Evolutionary conservation across 2,888 invertebrate genomes (phyloP), one percentile per base, ranked within the genome.

Genomic region (Diaphora mendica): DNA sequence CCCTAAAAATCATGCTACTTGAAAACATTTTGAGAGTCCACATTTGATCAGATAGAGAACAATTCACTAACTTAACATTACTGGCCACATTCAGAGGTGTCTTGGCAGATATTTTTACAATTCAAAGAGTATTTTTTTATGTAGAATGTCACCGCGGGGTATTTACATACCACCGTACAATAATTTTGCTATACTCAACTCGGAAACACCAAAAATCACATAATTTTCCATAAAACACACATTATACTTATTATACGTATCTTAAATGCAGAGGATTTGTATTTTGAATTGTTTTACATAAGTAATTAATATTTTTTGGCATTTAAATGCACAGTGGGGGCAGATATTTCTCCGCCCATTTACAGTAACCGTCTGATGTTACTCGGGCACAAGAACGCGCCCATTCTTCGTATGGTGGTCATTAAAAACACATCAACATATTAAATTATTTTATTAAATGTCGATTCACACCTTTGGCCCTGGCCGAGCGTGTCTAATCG

Each of bases 391-490:
- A 84, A 86, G 83, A 83, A 82, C 68, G 51, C 72, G 78, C 82
- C 78, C 82, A 76, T 78, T 79, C 80, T 78, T 83, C 79, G 76
- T 80, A 82, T 86, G 80, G 81, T 72, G 82, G 88, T 89, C 94
- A 95, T 95, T 94, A 95, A 94, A 95, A 94, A 91, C 90, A 81
- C 95, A 95, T 95, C 91, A 95, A 90, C 83, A 83, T 81, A 87
- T 88, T 92, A 91, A 92, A 94, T 92, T 92, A 92, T 93, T 94
- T 92, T 92, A 94, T 93, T 94, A 93, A 94, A 95, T 93, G 93
- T 92, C 92, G 91, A 94, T 94, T 94, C 93, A 92, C 94, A 95
- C 94, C 93, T 94, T 90, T 91, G 90, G 86, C 89, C 89, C 88
- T 82, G 86, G 80, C 80, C 79, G 84, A 88, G 88, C 89, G 90